These are phyloP conservation scores for Agelas oroides DNA, from an alignment of 37 sponge, comb jelly and placozoan species.

Conservation along the genomic window DNA sequence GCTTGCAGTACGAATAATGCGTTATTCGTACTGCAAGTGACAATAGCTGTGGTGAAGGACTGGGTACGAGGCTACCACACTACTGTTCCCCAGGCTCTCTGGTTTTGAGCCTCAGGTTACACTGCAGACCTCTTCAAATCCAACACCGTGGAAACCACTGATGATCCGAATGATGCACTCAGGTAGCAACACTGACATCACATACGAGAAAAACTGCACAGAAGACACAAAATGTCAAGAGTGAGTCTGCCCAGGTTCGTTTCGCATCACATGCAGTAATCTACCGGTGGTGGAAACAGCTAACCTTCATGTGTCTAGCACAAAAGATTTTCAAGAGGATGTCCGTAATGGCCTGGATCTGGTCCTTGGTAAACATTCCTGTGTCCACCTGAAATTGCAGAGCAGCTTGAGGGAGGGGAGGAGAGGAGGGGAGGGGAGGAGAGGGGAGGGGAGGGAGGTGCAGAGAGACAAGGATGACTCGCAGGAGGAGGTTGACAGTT, in stretches of 20 bases:
- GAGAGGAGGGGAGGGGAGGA: background rate
- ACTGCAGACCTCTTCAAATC: constrained; percentile 47
- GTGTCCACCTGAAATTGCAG: constrained; percentile 21
- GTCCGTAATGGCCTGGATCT: constrained; percentile 23
- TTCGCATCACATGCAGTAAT: too few species aligned
- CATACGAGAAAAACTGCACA: constrained; percentile 58
- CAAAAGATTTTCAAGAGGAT: constrained; percentile 53
- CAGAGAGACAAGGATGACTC: too few species aligned
- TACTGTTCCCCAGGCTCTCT: too few species aligned
- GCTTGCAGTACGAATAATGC: too few species aligned
- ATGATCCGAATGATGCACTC: constrained; percentile 55
- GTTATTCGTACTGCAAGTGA: too few species aligned
- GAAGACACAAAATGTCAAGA: background rate
- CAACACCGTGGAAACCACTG: constrained; percentile 24
- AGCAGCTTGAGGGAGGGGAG: constrained; percentile 21
- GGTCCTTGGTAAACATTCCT: constrained; percentile 35
- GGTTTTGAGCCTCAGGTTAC: too few species aligned
- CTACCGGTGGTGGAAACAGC: too few species aligned
- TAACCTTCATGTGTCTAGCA: constrained; percentile 48
- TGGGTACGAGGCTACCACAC: too few species aligned
- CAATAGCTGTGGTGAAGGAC: too few species aligned
- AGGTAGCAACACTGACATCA: constrained; percentile 58
- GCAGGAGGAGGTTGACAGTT: too few species aligned
- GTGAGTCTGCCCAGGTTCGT: too few species aligned
- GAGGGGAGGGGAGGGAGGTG: background rate